A percentile compares a stretch with the other conserved stretches of the same genome.
These are phyloP conservation scores for Saturnia japonica DNA, from an alignment of 2,888 invertebrate species.

Conservation along the genomic window DNA sequence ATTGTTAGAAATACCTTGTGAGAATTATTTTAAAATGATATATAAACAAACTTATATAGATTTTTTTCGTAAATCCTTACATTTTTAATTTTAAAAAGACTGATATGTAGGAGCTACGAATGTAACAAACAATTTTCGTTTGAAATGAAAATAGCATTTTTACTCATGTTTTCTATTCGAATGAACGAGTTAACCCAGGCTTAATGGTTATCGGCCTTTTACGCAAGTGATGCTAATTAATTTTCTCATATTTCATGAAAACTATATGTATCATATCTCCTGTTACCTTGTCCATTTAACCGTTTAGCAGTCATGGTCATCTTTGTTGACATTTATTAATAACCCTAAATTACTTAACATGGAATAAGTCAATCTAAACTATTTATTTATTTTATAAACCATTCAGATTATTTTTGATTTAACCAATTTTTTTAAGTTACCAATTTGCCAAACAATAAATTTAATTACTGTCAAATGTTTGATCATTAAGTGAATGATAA, in stretches of 20 bases:
- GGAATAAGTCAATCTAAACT: no score
- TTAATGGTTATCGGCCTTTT: not conserved
- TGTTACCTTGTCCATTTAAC: constrained; percentile 8
- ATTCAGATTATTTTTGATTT: not conserved
- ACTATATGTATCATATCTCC: constrained; percentile 1
- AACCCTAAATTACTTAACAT: not conserved
- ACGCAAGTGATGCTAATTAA: not conserved
- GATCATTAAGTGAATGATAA: no score
- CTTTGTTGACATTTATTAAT: not conserved
- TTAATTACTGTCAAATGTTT: no score
- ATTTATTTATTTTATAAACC: not conserved
- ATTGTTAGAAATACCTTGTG: no score
- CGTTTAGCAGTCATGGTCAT: constrained; percentile 4
- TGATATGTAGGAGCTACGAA: not conserved
- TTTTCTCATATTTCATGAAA: not conserved
- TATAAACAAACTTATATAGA: no score
- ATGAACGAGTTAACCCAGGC: not conserved
- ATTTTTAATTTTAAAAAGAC: not conserved
- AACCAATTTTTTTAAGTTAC: not conserved
- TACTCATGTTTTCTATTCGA: not conserved
- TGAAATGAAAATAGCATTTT: not conserved
- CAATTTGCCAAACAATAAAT: no score
- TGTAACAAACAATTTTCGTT: not conserved
- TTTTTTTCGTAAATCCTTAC: no score
- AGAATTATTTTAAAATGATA: no score